These are phyloP conservation scores for Neostethus bicornis DNA, from an alignment of 2,797 vertebrate genomes.

Conservation along the genomic window DNA sequence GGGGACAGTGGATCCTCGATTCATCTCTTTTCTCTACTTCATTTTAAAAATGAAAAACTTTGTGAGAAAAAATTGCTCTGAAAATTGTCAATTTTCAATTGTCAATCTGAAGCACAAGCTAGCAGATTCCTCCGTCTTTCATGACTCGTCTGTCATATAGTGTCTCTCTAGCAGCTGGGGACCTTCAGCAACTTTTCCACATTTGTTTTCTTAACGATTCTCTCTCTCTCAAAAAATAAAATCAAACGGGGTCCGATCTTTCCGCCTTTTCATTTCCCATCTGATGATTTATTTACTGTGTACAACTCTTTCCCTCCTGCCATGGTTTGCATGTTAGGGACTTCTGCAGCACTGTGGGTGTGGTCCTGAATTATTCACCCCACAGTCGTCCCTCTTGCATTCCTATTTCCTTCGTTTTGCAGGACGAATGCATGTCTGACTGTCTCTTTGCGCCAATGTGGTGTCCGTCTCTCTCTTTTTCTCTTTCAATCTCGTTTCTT, in stretches of 20 bases:
- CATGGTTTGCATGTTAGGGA: conserved; percentile 69
- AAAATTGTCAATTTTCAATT: conserved; percentile 40
- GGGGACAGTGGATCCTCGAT: conserved; percentile 9
- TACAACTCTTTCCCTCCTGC: conserved; percentile 41
- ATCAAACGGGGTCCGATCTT: conserved; percentile 48
- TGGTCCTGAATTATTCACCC: conserved; percentile 69
- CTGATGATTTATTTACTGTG: conserved; percentile 73
- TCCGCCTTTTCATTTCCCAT: conserved; percentile 52
- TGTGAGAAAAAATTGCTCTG: conserved; percentile 1
- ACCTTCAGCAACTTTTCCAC: conserved; percentile 36
- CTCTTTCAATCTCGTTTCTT: conserved; percentile 40
- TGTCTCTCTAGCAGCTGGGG: conserved; percentile 36
- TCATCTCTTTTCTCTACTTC: conserved; percentile 26
- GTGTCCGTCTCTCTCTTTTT: conserved; percentile 44
- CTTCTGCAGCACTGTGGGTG: conserved; percentile 49
- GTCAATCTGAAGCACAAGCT: conserved; percentile 35
- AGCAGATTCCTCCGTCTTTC: conserved; percentile 35
- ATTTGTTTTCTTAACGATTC: conserved; percentile 56
- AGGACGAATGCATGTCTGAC: conserved; percentile 49
- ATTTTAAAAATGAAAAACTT: conserved; percentile 35
- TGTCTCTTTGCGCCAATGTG: conserved; percentile 49
- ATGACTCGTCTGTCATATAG: conserved; percentile 19
- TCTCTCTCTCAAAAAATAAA: conserved; percentile 31
- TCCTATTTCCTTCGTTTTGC: conserved; percentile 62
- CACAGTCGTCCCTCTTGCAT: conserved; percentile 46